Evolutionary conservation across 2,797 vertebrate species (phyloP).

Genomic region (Cyclopterus lumpus): DNA sequence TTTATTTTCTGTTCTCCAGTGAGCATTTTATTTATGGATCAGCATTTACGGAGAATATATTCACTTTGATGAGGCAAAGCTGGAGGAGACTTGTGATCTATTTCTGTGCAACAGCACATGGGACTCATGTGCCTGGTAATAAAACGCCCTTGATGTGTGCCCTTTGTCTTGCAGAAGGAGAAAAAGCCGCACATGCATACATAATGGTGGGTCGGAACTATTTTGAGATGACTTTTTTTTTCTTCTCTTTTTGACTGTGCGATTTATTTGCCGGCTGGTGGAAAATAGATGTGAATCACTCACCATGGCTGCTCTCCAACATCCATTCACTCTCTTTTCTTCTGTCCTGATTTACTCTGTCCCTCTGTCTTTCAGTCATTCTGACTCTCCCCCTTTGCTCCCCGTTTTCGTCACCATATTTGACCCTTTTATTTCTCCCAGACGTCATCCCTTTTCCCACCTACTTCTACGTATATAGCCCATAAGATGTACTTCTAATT

Average conservation of each 20-base stretch:
- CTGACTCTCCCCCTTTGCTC: conserved; percentile 9
- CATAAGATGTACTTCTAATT: neutral
- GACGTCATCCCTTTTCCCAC: neutral
- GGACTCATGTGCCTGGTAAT: conserved; percentile 70
- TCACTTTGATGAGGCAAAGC: conserved; percentile 70
- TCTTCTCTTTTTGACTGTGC: conserved; percentile 52
- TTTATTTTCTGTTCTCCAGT: conserved; percentile 43
- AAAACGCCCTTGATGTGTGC: conserved; percentile 72
- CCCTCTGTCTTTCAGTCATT: conserved; percentile 20
- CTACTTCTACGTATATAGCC: neutral
- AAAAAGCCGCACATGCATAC: conserved; percentile 71
- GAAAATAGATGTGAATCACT: conserved; percentile 76
- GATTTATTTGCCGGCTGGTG: conserved; percentile 68
- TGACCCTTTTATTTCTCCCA: conserved; percentile 7
- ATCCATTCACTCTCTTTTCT: conserved; percentile 57
- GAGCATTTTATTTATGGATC: conserved; percentile 73
- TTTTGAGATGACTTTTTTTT: conserved; percentile 68
- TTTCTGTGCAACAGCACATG: conserved; percentile 68
- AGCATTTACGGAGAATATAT: conserved; percentile 66
- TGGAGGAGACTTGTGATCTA: conserved; percentile 67
- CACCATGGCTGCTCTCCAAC: conserved; percentile 54
- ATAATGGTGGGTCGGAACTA: conserved; percentile 64
- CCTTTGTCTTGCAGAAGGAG: conserved; percentile 64
- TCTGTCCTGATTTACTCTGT: conserved; percentile 50
- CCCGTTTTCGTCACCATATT: conserved; percentile 4